Conservation (phyloP, 2,797 vertebrate genomes). For the Pristis pectinata region DNA sequence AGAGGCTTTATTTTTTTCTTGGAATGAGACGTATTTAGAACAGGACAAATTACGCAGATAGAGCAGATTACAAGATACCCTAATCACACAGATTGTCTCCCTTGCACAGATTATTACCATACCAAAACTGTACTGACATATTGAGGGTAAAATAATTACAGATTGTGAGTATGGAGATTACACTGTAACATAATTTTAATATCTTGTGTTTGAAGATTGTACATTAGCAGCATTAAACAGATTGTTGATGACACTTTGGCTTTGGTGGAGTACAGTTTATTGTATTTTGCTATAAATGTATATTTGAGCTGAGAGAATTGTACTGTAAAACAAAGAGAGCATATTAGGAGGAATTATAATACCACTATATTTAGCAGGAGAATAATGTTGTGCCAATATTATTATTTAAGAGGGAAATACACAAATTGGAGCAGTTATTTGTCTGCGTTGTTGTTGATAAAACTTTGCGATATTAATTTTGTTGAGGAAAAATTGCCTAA, state of each 20-base stretch:
- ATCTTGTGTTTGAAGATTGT: not conserved
- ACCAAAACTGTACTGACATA: not conserved
- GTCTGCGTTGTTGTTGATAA: no score
- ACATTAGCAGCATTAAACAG: not conserved
- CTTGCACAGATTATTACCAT: slow-evolving; percentile 11
- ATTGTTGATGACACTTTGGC: not conserved
- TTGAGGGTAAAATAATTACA: slow-evolving; percentile 8
- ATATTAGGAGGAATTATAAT: not conserved
- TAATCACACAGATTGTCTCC: slow-evolving; percentile 17
- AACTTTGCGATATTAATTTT: not conserved
- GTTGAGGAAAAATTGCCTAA: not conserved
- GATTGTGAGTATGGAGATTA: not conserved
- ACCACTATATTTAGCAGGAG: not conserved
- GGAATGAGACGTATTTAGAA: slow-evolving; percentile 10
- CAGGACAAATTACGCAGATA: slow-evolving; percentile 12
- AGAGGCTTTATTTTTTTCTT: not conserved
- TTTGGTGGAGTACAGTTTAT: not conserved
- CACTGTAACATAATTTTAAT: not conserved
- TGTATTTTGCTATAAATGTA: not conserved
- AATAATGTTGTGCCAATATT: not conserved
- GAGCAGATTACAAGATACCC: not conserved
- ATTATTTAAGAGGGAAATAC: not conserved
- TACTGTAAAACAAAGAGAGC: not conserved
- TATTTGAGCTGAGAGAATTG: not conserved
- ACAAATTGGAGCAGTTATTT: not conserved